These are phyloP conservation scores for Cryptus viduatorius DNA, from an alignment of 2,888 invertebrate genomes.

Conservation along the genomic window DNA sequence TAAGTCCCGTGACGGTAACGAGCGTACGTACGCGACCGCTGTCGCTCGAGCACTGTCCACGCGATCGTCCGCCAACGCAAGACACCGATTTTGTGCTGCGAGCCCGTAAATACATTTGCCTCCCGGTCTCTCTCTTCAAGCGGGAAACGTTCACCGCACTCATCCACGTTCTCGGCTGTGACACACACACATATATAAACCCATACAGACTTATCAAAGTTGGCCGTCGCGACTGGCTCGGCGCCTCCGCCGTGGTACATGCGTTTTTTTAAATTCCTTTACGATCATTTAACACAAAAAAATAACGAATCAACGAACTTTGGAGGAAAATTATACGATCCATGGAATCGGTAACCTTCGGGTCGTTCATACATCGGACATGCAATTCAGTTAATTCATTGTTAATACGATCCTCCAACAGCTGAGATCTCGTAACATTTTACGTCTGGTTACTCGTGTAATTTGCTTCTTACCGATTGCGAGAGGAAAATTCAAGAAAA, in stretches of 20 bases:
- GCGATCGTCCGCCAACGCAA: constrained; percentile 59
- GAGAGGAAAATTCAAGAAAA: too few species aligned
- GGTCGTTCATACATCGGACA: too few species aligned
- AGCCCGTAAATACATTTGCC: constrained; percentile 59
- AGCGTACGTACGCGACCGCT: constrained; percentile 61
- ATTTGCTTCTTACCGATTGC: too few species aligned
- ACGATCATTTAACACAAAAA: neutral
- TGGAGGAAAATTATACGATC: neutral
- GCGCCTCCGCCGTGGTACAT: neutral
- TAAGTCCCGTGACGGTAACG: constrained; percentile 44
- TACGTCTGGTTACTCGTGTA: too few species aligned
- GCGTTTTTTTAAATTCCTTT: neutral
- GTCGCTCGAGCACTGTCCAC: constrained; percentile 66
- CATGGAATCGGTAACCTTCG: too few species aligned
- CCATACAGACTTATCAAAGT: neutral
- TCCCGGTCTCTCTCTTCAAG: constrained; percentile 30
- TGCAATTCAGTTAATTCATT: too few species aligned
- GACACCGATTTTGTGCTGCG: constrained; percentile 63
- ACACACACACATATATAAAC: neutral
- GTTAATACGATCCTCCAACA: too few species aligned
- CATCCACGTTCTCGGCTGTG: constrained; percentile 8
- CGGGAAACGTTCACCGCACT: constrained; percentile 58
- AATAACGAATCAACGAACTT: neutral
- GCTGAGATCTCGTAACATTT: too few species aligned
- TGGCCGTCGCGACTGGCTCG: neutral